Conservation (phyloP, 2,797 vertebrate species). For the Scarus forsteni region DNA sequence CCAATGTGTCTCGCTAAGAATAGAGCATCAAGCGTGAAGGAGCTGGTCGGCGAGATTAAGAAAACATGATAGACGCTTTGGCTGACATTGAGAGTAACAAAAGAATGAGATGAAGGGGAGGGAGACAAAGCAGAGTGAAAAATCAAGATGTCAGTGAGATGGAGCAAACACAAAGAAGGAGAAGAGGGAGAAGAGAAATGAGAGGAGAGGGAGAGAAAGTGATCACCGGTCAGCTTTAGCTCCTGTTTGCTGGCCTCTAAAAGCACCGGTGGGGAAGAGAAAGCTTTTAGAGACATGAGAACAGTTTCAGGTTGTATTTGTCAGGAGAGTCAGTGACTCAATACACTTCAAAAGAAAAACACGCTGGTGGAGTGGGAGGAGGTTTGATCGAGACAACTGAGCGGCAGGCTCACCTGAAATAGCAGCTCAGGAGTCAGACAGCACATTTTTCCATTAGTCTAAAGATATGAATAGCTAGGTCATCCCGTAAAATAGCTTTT, state of each 20-base stretch:
- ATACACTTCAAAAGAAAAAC: conserved; percentile 36
- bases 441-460: conserved; percentile 41
- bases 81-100: conserved; percentile 48
- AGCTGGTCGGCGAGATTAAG: conserved; percentile 41
- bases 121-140: conserved; percentile 45
- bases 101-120: conserved; percentile 46
- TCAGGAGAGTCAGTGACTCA: conserved; percentile 47
- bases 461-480: conserved; percentile 39
- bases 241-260: conserved; percentile 45
- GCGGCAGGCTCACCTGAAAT: conserved; percentile 49
- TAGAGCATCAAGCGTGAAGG: conserved; percentile 30
- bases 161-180: conserved; percentile 29
- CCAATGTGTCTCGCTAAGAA: conserved; percentile 54
- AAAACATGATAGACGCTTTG: conserved; percentile 50
- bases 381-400: conserved; percentile 26
- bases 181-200: conserved; percentile 41
- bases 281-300: conserved; percentile 53
- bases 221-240: conserved; percentile 21
- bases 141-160: conserved; percentile 46
- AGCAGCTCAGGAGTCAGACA: conserved; percentile 29
- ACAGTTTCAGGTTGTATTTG: conserved; percentile 50
- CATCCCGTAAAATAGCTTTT: conserved; percentile 25
- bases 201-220: conserved; percentile 25
- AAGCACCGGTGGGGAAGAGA: conserved; percentile 39
- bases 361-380: conserved; percentile 14